Percentiles rank a stretch among this genome's conserved stretches.
Evolutionary conservation across 2,113 vertebrate species (phyloP).

Genomic region (Protomyctophum bolini): DNA sequence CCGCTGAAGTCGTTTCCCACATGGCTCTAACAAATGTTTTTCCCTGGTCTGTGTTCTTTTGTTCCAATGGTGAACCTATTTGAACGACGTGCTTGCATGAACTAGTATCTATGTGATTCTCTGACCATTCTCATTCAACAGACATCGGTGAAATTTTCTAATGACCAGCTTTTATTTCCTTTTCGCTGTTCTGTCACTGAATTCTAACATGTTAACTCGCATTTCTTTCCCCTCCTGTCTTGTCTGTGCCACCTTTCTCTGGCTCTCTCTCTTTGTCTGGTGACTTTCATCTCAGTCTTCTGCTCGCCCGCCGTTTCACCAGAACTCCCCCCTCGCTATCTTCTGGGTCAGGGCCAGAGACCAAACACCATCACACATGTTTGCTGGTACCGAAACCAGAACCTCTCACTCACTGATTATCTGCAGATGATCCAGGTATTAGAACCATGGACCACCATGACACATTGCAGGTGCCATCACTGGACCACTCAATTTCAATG

Average conservation of each 20-base stretch:
- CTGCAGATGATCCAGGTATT: conserved; percentile 94
- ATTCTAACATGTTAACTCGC: conserved; percentile 61
- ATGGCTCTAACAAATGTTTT: neutral
- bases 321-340: conserved; percentile 90
- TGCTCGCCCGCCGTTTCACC: conserved; percentile 86
- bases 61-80: neutral
- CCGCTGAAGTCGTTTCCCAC: neutral
- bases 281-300: conserved; percentile 76
- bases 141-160: conserved; percentile 38
- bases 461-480: neutral
- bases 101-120: neutral
- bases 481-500: too few species aligned
- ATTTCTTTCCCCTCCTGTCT: neutral
- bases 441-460: neutral
- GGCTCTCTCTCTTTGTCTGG: conserved; percentile 37
- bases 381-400: conserved; percentile 96
- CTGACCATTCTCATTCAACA: conserved; percentile 41
- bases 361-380: conserved; percentile 95
- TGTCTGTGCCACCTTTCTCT: conserved; percentile 20
- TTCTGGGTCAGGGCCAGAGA: conserved; percentile 88
- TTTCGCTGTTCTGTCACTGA: neutral
- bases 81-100: conserved; percentile 10
- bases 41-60: neutral
- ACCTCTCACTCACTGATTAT: conserved; percentile 90
- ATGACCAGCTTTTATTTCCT: neutral